phyloP scores from a whole-genome alignment of 2,888 invertebrate species.

The Nasonovia ribisnigri region DNA sequence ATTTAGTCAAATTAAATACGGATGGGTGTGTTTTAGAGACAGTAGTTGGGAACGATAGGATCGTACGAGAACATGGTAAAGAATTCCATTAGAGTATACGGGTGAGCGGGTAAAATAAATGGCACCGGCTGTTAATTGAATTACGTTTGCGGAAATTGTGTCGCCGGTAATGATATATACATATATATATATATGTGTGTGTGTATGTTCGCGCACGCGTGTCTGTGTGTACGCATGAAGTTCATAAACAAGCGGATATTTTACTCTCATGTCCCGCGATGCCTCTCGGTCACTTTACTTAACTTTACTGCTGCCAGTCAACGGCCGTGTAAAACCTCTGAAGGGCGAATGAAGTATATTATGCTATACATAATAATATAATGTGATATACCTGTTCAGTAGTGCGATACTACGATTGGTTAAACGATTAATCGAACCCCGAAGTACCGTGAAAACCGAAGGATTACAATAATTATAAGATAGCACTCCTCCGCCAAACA shows the following conservation, averaged over 20 bases:
- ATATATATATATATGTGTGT: background rate
- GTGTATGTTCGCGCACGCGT: no score
- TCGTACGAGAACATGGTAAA: background rate
- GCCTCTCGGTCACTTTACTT: background rate
- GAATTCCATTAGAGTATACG: background rate
- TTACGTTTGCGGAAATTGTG: slow-evolving; percentile 20
- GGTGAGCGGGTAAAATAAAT: slow-evolving; percentile 17
- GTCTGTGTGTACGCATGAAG: background rate
- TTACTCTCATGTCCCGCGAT: background rate
- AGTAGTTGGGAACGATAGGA: background rate
- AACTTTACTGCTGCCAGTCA: background rate
- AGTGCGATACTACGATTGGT: background rate
- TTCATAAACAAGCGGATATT: slow-evolving; percentile 4
- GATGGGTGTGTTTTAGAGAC: background rate
- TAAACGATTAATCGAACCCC: background rate
- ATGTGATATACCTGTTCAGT: background rate
- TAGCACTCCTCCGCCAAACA: background rate
- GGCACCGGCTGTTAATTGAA: slow-evolving; percentile 32
- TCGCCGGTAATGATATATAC: background rate
- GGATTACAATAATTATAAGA: background rate
- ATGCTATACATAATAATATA: background rate
- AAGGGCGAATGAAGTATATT: background rate
- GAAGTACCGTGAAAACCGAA: background rate
- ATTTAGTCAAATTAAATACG: background rate
- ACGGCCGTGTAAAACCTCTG: background rate